Base-by-base conservation (phyloP, 1,140 invertebrate genomes). In the Frieseomelitta varia region DNA sequence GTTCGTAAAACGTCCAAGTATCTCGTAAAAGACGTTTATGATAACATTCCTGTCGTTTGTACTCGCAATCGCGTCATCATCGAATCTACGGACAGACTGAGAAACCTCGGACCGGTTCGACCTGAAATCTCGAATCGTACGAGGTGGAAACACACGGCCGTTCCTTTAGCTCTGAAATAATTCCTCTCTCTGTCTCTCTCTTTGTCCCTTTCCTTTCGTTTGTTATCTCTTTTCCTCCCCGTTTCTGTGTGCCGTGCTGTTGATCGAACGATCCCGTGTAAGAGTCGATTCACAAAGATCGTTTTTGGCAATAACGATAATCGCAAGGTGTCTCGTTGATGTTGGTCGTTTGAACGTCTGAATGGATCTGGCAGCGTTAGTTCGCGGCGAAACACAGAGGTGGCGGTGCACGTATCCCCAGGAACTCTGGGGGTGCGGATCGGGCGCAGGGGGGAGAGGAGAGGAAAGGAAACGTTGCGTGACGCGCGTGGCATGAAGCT, bases 261-360 rank as follows among this genome's bases (percentile, higher is more conserved):
- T 79, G 79, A 86, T 85, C 74, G 55, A 67, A 34, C 19, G 74
- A 67, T 84, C 15, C 39, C 21, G 30, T 61, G 82, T 47, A 30
- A 77, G 76, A 58, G 30, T 65, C 10, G 24, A 85, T 82, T 76
- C 73, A 65, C 56, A 47, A 85, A 47, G 30, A 67, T n/a, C 67
- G 78, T 67, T 84, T 47, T 82, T 51, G 65, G 55, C 87, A 86
- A 90, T 91, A 90, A 90, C 88, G 81, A 90, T 90, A 90, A 90
- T 91, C 90, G 81, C 84, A 75, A 88, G 84, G 79, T 84, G 89
- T 72, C 86, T 82, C 83, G 74, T 91, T 92, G 94, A 94, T 94
- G 93, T 92, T 94, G 91, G 93, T 93, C 93, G 93, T 94, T 94
- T 93, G 94, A 93, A 91, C 91, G 94, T 94, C 92, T 91, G 92